Evolutionary conservation across 2,797 vertebrate genomes (phyloP).

Genomic region (Momotus momota): DNA sequence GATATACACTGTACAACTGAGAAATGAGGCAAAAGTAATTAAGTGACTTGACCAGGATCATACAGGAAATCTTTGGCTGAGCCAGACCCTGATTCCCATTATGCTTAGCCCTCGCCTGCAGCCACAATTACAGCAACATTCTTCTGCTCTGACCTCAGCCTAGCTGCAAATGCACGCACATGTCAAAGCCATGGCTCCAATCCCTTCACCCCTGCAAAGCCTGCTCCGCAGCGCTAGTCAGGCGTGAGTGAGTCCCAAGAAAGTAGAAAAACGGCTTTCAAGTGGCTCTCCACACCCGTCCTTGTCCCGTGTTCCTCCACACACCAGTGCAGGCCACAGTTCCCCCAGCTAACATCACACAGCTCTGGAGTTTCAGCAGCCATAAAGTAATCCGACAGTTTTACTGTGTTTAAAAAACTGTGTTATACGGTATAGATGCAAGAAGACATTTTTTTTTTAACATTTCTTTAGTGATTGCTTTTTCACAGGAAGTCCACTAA

Average conservation of each 20-base stretch:
- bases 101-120: slow-evolving; percentile 54
- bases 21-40: slow-evolving; percentile 70
- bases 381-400: background rate
- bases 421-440: background rate
- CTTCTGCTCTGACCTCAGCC: slow-evolving; percentile 59
- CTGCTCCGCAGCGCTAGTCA: background rate
- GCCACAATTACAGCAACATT: slow-evolving; percentile 60
- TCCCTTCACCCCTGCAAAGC: background rate
- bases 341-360: background rate
- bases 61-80: slow-evolving; percentile 68
- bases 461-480: background rate
- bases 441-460: fast-evolving
- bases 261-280: background rate
- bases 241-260: background rate
- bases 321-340: background rate
- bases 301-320: fast-evolving
- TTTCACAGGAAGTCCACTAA: slow-evolving; percentile 4
- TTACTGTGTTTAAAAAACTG: background rate
- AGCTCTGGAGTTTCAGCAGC: background rate
- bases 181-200: background rate
- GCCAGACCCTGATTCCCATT: slow-evolving; percentile 58
- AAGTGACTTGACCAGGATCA: slow-evolving; percentile 72
- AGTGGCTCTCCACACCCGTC: background rate
- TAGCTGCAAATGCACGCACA: slow-evolving; percentile 11
- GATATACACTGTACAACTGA: slow-evolving; percentile 61